Base-by-base conservation (phyloP, 1,140 invertebrate genomes). In the Hyphantria cunea region DNA sequence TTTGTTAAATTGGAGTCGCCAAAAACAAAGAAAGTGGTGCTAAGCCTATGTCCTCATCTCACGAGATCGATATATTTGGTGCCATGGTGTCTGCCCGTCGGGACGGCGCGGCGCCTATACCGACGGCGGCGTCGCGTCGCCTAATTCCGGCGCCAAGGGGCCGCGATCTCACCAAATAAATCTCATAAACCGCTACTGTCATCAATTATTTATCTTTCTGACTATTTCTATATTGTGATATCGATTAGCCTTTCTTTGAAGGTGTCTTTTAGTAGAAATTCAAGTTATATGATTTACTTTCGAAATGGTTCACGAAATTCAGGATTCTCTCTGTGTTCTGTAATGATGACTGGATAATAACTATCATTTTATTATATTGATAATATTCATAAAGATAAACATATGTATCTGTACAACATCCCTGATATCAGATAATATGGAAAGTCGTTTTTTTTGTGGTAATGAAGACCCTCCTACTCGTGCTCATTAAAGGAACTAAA, bases 11-110 rank as follows among this genome's bases (percentile, higher is more conserved):
- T 25, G 1, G 2, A 25, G 2, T 25, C 17, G 17, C 5, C 2
- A 25, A 25, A 25, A 25, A 25, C 17, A 25, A 25, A 3, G 17
- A 25, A 25, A 25, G 5, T 25, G 5, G 5, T 25, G 5, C 8
- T 47, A 4, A 45, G 47, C 55, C 52, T 14, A 63, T 66, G 65
- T 72, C 66, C 58, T 79, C 62, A 82, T 75, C 76, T 64, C 68
- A 10, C n/a, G 65, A 72, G 78, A 87, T 84, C 80, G 73, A 87
- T 85, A 77, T 73, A 37, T 65, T 44, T 48, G 65, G 60, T 51
- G 78, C 64, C 75, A 78, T 70, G 79, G 50, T 61, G 85, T 88
- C 83, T 86, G 82, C 54, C 72, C 72, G 84, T 17, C 82, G 84
- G 82, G 82, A 83, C 82, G 67, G 79, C 81, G 76, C 72, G 81